Conservation (phyloP, 2,113 vertebrate genomes). For the Cynocephalus volans region DNA sequence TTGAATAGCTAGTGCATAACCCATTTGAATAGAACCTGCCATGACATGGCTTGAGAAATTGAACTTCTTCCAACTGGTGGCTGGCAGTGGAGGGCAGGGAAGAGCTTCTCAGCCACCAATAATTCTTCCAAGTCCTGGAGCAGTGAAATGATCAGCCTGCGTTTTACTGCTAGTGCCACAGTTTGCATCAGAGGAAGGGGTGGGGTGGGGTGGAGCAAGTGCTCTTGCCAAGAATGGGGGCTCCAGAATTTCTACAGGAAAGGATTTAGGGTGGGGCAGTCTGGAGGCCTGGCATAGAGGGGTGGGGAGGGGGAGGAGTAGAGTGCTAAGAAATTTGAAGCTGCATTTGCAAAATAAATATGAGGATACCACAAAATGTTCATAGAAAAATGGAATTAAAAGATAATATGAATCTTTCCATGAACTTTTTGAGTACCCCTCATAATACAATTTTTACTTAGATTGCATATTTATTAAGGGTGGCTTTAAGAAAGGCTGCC, state of each 20-base stretch:
- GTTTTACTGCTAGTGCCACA: background rate
- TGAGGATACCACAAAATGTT: too few relatives aligned
- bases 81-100: background rate
- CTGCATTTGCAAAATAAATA: background rate
- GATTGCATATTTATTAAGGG: background rate
- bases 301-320: rapidly evolving
- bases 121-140: background rate
- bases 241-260: background rate
- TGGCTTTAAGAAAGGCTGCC: background rate
- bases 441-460: background rate
- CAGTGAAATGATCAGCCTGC: background rate
- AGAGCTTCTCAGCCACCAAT: background rate
- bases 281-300: background rate
- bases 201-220: background rate
- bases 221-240: background rate
- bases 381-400: too few relatives aligned
- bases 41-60: background rate
- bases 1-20: background rate
- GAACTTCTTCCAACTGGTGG: background rate
- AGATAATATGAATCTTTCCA: too few relatives aligned
- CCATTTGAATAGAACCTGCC: background rate
- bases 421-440: too few relatives aligned
- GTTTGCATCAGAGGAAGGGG: background rate
- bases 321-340: background rate
- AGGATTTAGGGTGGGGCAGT: background rate